These are phyloP conservation scores for Scytalopus superciliaris DNA, from an alignment of 2,113 vertebrate genomes.

Conservation along the genomic window DNA sequence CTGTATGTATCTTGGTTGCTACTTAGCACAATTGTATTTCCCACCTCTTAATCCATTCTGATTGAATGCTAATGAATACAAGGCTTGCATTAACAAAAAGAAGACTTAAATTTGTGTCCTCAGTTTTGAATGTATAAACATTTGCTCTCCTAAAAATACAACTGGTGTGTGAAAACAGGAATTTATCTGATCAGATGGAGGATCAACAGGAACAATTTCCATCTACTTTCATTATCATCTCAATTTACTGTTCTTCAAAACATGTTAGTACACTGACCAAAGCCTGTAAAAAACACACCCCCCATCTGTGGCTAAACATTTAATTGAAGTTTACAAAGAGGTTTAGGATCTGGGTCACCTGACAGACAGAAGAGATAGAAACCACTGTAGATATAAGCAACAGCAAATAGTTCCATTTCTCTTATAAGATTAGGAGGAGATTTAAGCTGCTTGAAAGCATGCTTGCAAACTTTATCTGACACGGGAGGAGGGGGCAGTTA, in stretches of 20 bases:
- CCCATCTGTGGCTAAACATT: background rate
- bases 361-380: slow-evolving; percentile 4
- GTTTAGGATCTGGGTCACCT: slow-evolving; percentile 13
- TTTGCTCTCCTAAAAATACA: background rate
- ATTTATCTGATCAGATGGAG: background rate
- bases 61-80: background rate
- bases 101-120: background rate
- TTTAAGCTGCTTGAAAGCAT: slow-evolving; percentile 1
- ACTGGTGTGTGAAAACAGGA: background rate
- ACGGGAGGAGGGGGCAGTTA: background rate
- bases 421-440: slow-evolving; percentile 12
- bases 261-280: background rate
- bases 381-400: background rate
- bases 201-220: background rate
- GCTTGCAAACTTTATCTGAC: background rate
- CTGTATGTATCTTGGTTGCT: background rate
- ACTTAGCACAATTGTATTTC: background rate
- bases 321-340: slow-evolving; percentile 22
- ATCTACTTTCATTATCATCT: background rate
- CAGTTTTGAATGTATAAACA: background rate
- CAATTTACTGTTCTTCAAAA: background rate
- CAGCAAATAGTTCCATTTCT: slow-evolving; percentile 17
- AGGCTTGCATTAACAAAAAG: background rate
- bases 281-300: background rate
- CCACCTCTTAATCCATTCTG: background rate